Evolutionary conservation across 2,888 invertebrate species (phyloP).

Genomic region (Phrixothrix hirtus): DNA sequence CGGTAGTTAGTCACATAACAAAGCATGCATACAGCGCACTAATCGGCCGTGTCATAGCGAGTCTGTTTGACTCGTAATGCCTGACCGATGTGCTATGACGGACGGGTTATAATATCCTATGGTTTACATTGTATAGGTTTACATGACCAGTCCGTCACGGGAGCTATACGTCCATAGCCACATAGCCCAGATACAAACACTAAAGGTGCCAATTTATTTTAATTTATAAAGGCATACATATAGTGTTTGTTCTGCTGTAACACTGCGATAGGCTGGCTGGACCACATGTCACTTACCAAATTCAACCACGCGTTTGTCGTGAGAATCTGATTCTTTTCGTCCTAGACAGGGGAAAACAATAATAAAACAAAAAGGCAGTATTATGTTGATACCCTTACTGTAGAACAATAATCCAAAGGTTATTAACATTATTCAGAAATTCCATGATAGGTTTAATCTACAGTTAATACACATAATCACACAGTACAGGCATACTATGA

Average conservation of each 20-base stretch:
- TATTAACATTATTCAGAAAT: too few relatives aligned
- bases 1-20: slow-evolving; percentile 58
- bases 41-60: slow-evolving; percentile 36
- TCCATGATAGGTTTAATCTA: too few relatives aligned
- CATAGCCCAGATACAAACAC: slow-evolving; percentile 54
- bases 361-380: slow-evolving; percentile 61
- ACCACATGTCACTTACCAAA: slow-evolving; percentile 83
- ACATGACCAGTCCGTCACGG: slow-evolving; percentile 30
- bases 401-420: slow-evolving; percentile 26
- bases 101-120: slow-evolving; percentile 15
- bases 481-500: too few relatives aligned
- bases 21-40: slow-evolving; percentile 52
- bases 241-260: slow-evolving; percentile 51
- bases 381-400: slow-evolving; percentile 40
- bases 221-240: slow-evolving; percentile 26
- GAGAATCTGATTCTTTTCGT: slow-evolving; percentile 99
- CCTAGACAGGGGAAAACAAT: slow-evolving; percentile 70
- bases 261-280: slow-evolving; percentile 53
- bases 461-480: too few relatives aligned
- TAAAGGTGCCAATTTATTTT: slow-evolving; percentile 36
- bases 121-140: background rate
- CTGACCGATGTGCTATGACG: slow-evolving; percentile 35
- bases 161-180: slow-evolving; percentile 53
- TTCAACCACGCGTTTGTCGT: slow-evolving; percentile 98
- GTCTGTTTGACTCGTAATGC: slow-evolving; percentile 27